A percentile compares a stretch with the other conserved stretches of the same genome.
These are phyloP conservation scores for Poeciliopsis retropinna DNA, from an alignment of 2,113 vertebrate species.

Conservation along the genomic window DNA sequence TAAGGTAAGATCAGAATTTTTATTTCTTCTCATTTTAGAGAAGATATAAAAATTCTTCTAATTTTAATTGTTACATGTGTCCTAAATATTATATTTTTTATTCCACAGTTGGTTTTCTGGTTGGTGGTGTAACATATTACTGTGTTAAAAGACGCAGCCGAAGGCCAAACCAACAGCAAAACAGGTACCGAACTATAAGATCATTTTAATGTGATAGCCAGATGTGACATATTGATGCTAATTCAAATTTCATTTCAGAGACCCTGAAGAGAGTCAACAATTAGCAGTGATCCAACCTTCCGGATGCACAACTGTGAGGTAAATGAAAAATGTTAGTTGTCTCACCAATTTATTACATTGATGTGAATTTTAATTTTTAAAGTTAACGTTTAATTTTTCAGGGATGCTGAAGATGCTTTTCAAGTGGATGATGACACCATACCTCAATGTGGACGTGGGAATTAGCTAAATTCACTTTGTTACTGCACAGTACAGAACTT, in stretches of 20 bases:
- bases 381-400: background rate
- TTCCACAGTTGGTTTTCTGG: slow-evolving; percentile 14
- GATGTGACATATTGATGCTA: background rate
- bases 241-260: background rate
- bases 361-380: slow-evolving; percentile 5
- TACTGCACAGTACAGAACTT: no score
- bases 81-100: background rate
- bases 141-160: background rate
- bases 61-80: background rate
- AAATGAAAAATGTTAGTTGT: background rate
- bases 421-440: background rate
- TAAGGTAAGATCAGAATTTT: slow-evolving; percentile 8
- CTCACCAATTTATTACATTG: background rate
- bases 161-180: background rate
- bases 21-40: background rate
- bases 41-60: no score
- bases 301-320: slow-evolving; percentile 1
- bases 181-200: background rate
- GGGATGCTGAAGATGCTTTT: background rate
- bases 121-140: no score
- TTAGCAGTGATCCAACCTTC: background rate
- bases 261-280: fast-evolving
- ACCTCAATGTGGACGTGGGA: background rate
- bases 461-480: background rate
- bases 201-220: background rate